Evolutionary conservation across 2,113 vertebrate genomes (phyloP).

Genomic region (Noctilio leporinus): DNA sequence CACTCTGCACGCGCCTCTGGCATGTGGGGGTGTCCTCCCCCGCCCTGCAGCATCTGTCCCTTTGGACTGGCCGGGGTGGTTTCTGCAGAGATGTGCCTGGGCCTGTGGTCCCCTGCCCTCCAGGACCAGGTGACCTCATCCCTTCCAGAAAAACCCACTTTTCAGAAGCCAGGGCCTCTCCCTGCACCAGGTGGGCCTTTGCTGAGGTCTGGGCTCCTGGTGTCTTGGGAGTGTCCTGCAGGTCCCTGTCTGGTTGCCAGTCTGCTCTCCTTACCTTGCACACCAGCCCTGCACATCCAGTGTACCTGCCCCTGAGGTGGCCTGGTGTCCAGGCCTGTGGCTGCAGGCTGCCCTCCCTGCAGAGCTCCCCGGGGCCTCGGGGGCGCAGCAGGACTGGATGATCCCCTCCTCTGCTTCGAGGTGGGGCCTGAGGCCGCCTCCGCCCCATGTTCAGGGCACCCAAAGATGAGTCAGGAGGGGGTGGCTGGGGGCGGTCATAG

Average conservation of each 20-base stretch:
- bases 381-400: neutral
- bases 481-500: neutral
- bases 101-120: no score
- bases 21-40: neutral
- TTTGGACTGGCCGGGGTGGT: rapidly evolving
- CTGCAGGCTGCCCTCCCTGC: neutral
- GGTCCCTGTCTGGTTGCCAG: no score
- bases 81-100: neutral
- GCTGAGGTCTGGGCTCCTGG: no score
- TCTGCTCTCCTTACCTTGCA: no score
- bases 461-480: neutral
- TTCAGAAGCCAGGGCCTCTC: neutral
- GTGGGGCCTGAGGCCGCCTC: neutral
- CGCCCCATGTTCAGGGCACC: no score
- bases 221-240: rapidly evolving
- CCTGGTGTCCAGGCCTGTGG: no score
- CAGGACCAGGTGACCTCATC: no score
- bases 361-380: neutral
- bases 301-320: neutral
- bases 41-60: no score
- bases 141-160: no score
- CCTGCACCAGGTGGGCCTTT: rapidly evolving
- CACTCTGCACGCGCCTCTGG: no score
- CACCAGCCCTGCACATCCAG: neutral
- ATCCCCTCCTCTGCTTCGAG: rapidly evolving